Percentiles rank a stretch among this genome's conserved stretches.
phyloP scores from a whole-genome alignment of 1,140 invertebrate species.

The Rhyacophila brunnea region DNA sequence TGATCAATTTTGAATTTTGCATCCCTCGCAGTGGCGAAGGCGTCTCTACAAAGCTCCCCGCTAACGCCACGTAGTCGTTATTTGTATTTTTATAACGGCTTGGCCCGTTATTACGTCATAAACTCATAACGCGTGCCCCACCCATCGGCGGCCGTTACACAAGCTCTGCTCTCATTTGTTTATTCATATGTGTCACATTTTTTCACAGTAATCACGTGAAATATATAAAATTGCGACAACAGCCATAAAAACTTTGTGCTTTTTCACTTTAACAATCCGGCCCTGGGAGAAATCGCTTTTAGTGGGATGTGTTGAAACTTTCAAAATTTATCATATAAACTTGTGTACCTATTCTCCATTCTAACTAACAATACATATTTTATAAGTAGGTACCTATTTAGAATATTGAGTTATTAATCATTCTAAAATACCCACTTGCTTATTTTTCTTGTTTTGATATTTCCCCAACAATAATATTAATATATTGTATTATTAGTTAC shows the following conservation, averaged over 20 bases:
- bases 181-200: conserved; percentile 11
- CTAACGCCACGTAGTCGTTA: conserved; percentile 21
- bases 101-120: conserved; percentile 32
- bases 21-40: not conserved
- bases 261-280: too few species aligned
- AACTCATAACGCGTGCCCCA: conserved; percentile 28
- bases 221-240: not conserved
- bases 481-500: too few species aligned
- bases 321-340: not conserved
- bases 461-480: too few species aligned
- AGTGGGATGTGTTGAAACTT: too few species aligned
- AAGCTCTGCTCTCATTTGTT: conserved; percentile 12
- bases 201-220: not conserved
- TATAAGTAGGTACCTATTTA: too few species aligned
- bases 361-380: too few species aligned
- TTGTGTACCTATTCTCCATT: too few species aligned
- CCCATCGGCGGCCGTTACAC: conserved; percentile 9
- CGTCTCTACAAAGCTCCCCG: conserved; percentile 13
- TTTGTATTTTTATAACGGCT: conserved; percentile 34
- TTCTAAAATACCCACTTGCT: too few species aligned
- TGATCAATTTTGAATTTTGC: too few species aligned
- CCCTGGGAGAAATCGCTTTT: too few species aligned
- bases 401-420: too few species aligned
- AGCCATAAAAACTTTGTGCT: not conserved
- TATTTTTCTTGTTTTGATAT: too few species aligned